Base-by-base conservation (phyloP, 2,888 invertebrate species). In the Podotricha telesiphe region DNA sequence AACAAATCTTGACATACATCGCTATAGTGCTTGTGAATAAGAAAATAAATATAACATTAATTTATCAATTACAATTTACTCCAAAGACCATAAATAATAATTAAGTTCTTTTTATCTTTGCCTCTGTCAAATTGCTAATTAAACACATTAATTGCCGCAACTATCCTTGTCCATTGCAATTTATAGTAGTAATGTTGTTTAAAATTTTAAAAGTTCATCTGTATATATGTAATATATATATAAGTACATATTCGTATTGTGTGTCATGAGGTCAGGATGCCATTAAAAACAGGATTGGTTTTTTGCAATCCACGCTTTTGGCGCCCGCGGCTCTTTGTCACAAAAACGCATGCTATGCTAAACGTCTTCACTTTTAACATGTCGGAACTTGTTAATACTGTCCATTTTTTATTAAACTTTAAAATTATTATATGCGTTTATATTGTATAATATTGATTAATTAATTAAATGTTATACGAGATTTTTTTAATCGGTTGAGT, bases 251-350 rank as follows among this genome's bases (percentile, higher is more conserved):
- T 55, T 2, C 20, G 19, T 15, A 15, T 47, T 34, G 47, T 65
- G 48, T 65, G 65, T 66, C 65, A 66, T 19, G n/a, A 50, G 65
- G 65, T 65, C 48, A 56, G 48, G 34, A 47, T 65, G 55, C n/a
- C 56, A 48, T 56, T 56, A 37, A 53, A 42, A 56, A 47, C 20
- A 37, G 17, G 55, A 65, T 56, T 37, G 40, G 7, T 58, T 65
- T 62, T 37, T 63, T 51, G 28, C 64, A 63, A 65, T 28, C 45
- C 8, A 45, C 22, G 51, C 45, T 45, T 28, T 13, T 55, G 45
- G 19, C 15, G 45, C 34, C 10, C 55, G 55, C 55, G 34, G 55
- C 55, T 55, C 5, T 13, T 47, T 37, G 13, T 45, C 15, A n/a
- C n/a, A n/a, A n/a, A n/a, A 28, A n/a, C 53, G 8, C 10, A 37